These are phyloP conservation scores for Parascotia fuliginaria DNA, from an alignment of 2,888 invertebrate genomes.

Conservation along the genomic window DNA sequence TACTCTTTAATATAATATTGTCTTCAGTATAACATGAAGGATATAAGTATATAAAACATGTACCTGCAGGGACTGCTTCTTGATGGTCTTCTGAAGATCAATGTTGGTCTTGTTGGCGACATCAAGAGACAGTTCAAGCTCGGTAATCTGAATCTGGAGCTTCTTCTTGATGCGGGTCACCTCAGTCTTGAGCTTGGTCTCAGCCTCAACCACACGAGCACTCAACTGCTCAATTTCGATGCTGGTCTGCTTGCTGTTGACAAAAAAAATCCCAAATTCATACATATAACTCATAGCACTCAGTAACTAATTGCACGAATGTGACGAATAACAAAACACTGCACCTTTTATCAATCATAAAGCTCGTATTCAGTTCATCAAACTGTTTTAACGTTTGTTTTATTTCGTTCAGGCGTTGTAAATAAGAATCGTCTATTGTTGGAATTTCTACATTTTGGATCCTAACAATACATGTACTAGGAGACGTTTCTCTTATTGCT, in stretches of 20 bases:
- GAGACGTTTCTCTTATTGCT: constrained; percentile 62
- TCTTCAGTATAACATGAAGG: too few relatives aligned
- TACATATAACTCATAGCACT: constrained; percentile 1
- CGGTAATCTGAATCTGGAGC: constrained; percentile 98
- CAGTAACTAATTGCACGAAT: background rate
- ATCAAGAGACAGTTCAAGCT: constrained; percentile 98
- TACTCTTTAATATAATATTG: too few relatives aligned
- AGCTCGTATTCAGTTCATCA: constrained; percentile 85
- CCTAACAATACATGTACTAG: constrained; percentile 67
- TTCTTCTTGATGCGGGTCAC: constrained; percentile 99
- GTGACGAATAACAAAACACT: background rate
- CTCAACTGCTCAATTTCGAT: constrained; percentile 98
- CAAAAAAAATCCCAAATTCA: constrained; percentile 39
- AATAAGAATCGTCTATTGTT: constrained; percentile 83
- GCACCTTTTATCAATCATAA: constrained; percentile 89
- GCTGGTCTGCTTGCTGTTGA: constrained; percentile 96
- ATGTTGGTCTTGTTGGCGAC: constrained; percentile 99
- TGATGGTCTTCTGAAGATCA: constrained; percentile 98
- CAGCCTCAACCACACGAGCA: constrained; percentile 97
- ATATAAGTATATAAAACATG: background rate
- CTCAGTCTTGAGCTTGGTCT: constrained; percentile 97
- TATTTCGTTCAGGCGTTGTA: constrained; percentile 86
- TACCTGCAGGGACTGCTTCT: constrained; percentile 97
- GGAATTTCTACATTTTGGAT: constrained; percentile 67
- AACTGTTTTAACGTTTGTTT: constrained; percentile 88